A percentile compares a stretch with the other conserved stretches of the same genome.
Conservation (phyloP, 2,888 invertebrate genomes). For the Plagodis dolabraria region DNA sequence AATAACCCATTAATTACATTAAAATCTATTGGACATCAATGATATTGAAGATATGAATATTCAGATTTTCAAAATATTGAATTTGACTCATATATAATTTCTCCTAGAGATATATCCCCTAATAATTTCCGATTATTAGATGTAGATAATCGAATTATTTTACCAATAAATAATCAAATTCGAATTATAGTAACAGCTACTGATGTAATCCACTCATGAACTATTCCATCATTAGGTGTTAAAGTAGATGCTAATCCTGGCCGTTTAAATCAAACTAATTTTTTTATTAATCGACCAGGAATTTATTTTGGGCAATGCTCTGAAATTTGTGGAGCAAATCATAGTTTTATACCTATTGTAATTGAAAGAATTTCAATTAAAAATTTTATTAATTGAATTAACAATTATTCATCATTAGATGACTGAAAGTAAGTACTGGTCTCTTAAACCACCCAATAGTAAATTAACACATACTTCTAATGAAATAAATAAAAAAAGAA, state of each 20-base stretch:
- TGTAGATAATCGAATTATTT: conserved; percentile 86
- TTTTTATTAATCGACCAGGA: conserved; percentile 54
- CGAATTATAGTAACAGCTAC: conserved; percentile 86
- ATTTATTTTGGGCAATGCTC: conserved; percentile 91
- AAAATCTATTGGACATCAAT: conserved; percentile 88
- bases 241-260: conserved; percentile 88
- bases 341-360: conserved; percentile 92
- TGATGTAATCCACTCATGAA: conserved; percentile 89
- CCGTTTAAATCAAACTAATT: conserved; percentile 86
- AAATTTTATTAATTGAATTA: conserved; percentile 75
- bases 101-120: no score
- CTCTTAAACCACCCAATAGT: conserved; percentile 89
- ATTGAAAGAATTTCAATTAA: conserved; percentile 84
- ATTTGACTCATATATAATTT: no score
- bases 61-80: no score
- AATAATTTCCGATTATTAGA: conserved; percentile 85
- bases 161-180: conserved; percentile 86
- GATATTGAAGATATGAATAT: conserved; percentile 87
- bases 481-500: conserved; percentile 79
- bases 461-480: conserved; percentile 87
- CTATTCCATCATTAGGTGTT: conserved; percentile 85
- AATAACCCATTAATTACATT: conserved; percentile 84
- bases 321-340: conserved; percentile 92
- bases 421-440: conserved; percentile 89
- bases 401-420: conserved; percentile 78